Evolutionary conservation across 1,140 invertebrate species (phyloP), one percentile per base, ranked within the genome.

Genomic region (Apis dorsata): DNA sequence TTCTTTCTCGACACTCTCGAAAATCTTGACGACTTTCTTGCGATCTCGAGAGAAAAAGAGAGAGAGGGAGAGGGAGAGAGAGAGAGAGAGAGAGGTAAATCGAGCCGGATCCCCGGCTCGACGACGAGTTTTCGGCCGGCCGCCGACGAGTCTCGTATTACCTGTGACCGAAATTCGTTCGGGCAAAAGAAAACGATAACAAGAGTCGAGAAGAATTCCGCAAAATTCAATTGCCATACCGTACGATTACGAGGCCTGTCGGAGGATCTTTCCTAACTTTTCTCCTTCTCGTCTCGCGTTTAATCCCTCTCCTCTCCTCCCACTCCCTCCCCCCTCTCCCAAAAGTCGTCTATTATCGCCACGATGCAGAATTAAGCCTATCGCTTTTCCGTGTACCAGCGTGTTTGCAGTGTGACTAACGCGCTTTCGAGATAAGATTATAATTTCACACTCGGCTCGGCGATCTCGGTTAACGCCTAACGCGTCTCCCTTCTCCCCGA

Each of bases 391-490:
- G 66, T 51, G 75, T 79, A 79, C 17, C 59, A 9, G 59, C 59
- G 60, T 88, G 77, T 88, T 88, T 88, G 80, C 59, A 34, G 51
- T 83, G 63, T 85, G 87, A 88, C 79, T 88, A 88, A 88, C 57
- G 66, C 59, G 60, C 34, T 17, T 34, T 62, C 28, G 9, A 78
- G 87, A 88, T 88, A 88, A 88, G 87, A 88, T 88, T 88, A 70
- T 85, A 83, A 78, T 83, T 75, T 88, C 49, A 55, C 68, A 34
- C 79, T 73, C 76, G 62, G 34, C 34, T 11, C 76, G 28, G 74
- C 34, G 73, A 75, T 79, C 79, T 85, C 79, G 68, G 75, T 88
- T 69, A 44, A 44, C 34, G 73, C 84, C 83, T 81, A 86, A 78
- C 63, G 24, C 63, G 24, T 72, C 24, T 59, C 65, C 59, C 44